phyloP scores from a whole-genome alignment of 37 sponge, comb jelly and placozoan species.

The Theonella swinhoei region DNA sequence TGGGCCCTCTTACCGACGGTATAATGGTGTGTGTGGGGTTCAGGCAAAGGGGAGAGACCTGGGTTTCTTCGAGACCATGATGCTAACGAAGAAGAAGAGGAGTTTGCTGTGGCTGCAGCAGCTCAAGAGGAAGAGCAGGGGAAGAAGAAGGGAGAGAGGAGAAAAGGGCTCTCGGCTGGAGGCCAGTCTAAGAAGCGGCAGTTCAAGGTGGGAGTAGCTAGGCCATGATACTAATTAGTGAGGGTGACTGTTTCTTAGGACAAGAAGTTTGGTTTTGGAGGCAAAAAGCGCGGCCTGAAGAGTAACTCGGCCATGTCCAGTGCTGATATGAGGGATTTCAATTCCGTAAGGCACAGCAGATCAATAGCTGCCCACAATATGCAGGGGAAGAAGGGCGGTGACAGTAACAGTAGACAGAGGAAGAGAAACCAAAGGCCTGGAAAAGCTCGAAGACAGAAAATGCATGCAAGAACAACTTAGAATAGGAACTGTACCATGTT shows the following conservation, averaged over 20 bases:
- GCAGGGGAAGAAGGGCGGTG: too few relatives aligned
- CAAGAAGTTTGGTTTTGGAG: conserved; percentile 83
- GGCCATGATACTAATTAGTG: too few relatives aligned
- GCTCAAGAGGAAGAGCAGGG: background rate
- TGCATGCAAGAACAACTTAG: too few relatives aligned
- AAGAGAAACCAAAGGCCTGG: background rate
- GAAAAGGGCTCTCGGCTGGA: background rate
- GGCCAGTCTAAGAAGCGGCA: conserved; percentile 16
- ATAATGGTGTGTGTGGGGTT: background rate
- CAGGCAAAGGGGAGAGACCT: background rate
- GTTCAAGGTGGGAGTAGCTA: conserved; percentile 9
- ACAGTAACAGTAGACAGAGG: conserved; percentile 2
- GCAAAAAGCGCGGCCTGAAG: conserved; percentile 72
- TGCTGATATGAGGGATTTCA: conserved; percentile 87
- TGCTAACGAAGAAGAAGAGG: background rate
- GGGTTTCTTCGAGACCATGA: background rate
- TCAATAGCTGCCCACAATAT: too few relatives aligned
- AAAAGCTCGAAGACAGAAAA: background rate
- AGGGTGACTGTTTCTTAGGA: conserved; percentile 59
- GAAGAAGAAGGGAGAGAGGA: background rate
- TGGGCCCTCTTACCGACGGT: too few relatives aligned
- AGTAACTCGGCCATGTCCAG: conserved; percentile 84
- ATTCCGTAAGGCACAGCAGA: conserved; percentile 43
- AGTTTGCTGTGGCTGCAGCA: background rate
- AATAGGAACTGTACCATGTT: too few relatives aligned